Conservation (phyloP, 2,888 invertebrate species). For the Drosophila paramelanica region DNA sequence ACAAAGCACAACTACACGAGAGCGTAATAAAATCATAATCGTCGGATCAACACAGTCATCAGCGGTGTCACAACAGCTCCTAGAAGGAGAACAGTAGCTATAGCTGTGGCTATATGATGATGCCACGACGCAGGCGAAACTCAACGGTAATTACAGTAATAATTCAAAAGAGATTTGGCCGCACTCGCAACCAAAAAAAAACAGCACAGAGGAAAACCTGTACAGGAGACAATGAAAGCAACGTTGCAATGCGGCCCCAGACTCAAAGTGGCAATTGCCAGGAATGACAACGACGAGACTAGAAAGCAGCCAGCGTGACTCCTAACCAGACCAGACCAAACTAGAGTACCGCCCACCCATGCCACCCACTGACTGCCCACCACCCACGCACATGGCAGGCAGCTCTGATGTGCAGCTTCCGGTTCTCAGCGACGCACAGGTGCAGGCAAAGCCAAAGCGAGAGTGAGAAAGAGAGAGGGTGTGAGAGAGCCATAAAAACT, state of each 20-base stretch:
- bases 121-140: constrained; percentile 55
- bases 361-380: background rate
- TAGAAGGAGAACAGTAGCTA: constrained; percentile 18
- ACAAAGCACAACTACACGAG: constrained; percentile 78
- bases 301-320: constrained; percentile 57
- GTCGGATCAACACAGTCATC: constrained; percentile 84
- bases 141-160: constrained; percentile 84
- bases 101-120: constrained; percentile 22
- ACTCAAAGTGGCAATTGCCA: constrained; percentile 74
- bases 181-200: constrained; percentile 32
- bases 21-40: constrained; percentile 84
- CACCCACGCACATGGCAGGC: constrained; percentile 59
- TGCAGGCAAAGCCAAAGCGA: constrained; percentile 59
- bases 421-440: constrained; percentile 75
- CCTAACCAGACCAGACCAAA: constrained; percentile 24
- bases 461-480: constrained; percentile 7
- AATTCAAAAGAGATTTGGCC: constrained; percentile 83
- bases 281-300: constrained; percentile 37
- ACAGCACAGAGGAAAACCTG: constrained; percentile 27
- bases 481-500: constrained; percentile 71
- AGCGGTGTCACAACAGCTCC: constrained; percentile 79
- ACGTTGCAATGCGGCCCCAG: constrained; percentile 53
- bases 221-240: constrained; percentile 69
- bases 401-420: constrained; percentile 77
- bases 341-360: constrained; percentile 5